Evolutionary conservation across 2,113 vertebrate species (phyloP).

Genomic region (Nibea albiflora): DNA sequence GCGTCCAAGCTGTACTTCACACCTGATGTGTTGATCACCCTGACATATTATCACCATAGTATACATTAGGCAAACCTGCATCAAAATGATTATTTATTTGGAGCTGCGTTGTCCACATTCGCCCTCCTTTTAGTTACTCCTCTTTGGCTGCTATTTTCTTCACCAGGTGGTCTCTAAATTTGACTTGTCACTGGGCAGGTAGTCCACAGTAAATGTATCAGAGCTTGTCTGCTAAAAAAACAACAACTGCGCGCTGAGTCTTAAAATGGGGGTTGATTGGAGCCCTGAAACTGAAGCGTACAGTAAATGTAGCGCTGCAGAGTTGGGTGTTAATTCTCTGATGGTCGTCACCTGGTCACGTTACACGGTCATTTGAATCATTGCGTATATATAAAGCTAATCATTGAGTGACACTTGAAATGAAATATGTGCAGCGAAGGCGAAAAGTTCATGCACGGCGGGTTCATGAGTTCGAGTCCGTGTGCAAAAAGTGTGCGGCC

Average conservation of each 20-base stretch:
- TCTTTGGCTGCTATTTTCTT: background rate
- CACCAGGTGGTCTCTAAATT: background rate
- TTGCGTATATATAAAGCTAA: background rate
- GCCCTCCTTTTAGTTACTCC: background rate
- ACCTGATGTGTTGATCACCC: too few relatives aligned
- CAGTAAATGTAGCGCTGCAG: slow-evolving; percentile 20
- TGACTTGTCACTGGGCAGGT: background rate
- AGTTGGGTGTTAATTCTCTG: slow-evolving; percentile 18
- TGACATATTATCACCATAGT: background rate
- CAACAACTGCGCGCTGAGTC: background rate
- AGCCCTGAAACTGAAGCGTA: background rate
- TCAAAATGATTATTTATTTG: background rate
- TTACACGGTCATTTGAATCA: background rate
- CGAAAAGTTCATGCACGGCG: background rate
- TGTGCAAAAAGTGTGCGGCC: background rate
- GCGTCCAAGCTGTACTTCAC: too few relatives aligned
- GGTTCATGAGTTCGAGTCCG: background rate
- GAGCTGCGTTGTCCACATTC: too few relatives aligned
- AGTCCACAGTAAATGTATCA: background rate
- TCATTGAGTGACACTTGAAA: background rate
- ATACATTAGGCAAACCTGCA: too few relatives aligned
- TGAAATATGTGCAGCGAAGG: background rate
- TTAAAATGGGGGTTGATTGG: background rate
- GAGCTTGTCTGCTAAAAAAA: background rate
- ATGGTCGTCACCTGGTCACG: background rate